These are phyloP conservation scores for Apostichopus parvimensis DNA, from an alignment of 35 echinoderm and acorn worm species.

Conservation along the genomic window DNA sequence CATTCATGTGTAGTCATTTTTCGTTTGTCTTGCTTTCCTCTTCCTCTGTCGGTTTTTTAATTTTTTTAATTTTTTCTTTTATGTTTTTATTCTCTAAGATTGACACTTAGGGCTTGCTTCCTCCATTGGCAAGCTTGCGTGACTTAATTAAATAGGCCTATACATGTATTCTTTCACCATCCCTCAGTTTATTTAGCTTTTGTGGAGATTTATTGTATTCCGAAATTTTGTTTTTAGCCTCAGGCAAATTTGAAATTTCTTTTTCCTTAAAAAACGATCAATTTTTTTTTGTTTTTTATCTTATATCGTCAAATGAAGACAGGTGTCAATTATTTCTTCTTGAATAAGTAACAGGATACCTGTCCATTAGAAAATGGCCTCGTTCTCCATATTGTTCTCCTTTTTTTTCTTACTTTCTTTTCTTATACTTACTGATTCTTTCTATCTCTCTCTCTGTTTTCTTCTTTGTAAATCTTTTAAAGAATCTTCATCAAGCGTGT, in stretches of 20 bases:
- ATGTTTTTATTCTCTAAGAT: not conserved
- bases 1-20: constrained; percentile 8
- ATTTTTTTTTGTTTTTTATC: constrained; percentile 7
- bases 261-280: constrained; percentile 25
- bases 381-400: constrained; percentile 31
- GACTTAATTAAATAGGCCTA: constrained; percentile 49
- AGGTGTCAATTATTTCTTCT: constrained; percentile 49
- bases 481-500: constrained; percentile 12
- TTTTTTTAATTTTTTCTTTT: not conserved
- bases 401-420: not conserved
- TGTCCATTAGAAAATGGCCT: constrained; percentile 40
- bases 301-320: constrained; percentile 30
- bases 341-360: constrained; percentile 39
- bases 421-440: not conserved
- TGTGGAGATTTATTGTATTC: not conserved
- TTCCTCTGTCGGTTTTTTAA: not conserved
- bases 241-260: constrained; percentile 34
- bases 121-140: not conserved
- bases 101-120: constrained; percentile 25
- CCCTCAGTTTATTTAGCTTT: not conserved
- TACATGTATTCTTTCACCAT: not conserved
- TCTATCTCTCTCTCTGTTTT: not conserved
- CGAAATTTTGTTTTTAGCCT: constrained; percentile 15
- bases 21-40: constrained; percentile 9
- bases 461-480: not conserved